Base-by-base conservation (phyloP, 1,140 invertebrate species). In the Aphelinus atriplicis region DNA sequence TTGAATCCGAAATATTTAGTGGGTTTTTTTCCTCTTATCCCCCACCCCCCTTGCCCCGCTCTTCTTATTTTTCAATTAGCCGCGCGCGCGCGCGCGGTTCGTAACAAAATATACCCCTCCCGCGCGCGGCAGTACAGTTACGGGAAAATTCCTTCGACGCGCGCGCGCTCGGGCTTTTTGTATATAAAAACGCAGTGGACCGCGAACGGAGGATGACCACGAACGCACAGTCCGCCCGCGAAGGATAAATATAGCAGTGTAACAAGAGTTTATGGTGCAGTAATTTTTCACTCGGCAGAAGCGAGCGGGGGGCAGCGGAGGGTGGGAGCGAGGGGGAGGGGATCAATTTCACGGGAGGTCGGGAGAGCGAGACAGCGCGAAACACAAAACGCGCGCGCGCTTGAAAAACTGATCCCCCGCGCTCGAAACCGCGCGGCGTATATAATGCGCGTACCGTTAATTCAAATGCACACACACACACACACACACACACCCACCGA, bases 381-480 rank as follows among this genome's bases (percentile, higher is more conserved):
- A 66, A 65, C 48, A 55, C 26, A 65, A 74, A 74, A 63, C 57
- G 56, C 48, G n/a, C 66, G 26, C 26, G 26, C 26, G 26, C 26
- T 68, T 68, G 47, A 61, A 61, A 61, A 61, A 9, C 55, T 45
- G 58, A 51, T 61, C 46, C 48, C 57, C 53, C 51, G 61, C 10
- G 51, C n/a, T 50, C 42, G 26, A 53, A 53, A 53, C 42, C 45
- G 7, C 61, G 42, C 3, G 56, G 42, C 55, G 60, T 58, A 68
- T 63, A 60, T 66, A 75, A 75, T 66, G 26, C 43, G 62, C 46
- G 68, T 75, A 75, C 67, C 68, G 73, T 75, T 75, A 71, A 75
- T 65, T 75, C 73, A 65, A 70, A 70, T 65, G 61, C 73, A 26
- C 26, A 26, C 26, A 26, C 61, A 55, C 73, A n/a, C n/a, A n/a